Base-by-base conservation (phyloP, 1,140 invertebrate species). In the Daktulosphaira vitifoliae region DNA sequence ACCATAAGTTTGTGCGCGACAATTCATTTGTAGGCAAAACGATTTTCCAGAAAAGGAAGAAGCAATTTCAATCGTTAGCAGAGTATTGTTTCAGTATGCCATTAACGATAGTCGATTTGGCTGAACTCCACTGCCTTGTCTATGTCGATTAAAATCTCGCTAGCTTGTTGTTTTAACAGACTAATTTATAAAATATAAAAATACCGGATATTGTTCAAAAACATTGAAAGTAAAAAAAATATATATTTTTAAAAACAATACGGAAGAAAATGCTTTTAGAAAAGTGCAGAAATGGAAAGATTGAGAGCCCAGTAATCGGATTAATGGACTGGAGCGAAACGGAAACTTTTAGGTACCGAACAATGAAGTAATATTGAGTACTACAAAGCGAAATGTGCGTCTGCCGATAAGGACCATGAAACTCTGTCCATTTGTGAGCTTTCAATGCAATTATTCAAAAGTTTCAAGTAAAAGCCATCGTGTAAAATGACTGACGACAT, bases 271-370 rank as follows among this genome's bases (percentile, higher is more conserved):
- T 18, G 3, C 18, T 33, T 62, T 62, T 46, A 13, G 18, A n/a
- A 25, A 2, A n/a, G 39, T 11, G 39, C 42, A 33, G 20, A 59
- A 42, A 18, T 26, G 22, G 26, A 56, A 56, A 26, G 53, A 56
- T 25, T 42, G 39, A 59, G n/a, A 46, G 25, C 25, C 54, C 16
- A 2, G 54, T 59, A 59, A 59, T 59, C 39, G 18, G 42, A 62
- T 62, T 62, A 62, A 62, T 46, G 39, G 56, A 62, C 56, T 18
- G 56, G 44, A 48, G 44, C 42, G 56, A 29, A n/a, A 48, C 56
- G 42, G 42, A 62, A 62, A 62, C 42, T 62, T 48, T 62, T n/a
- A 39, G 26, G 13, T n/a, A 25, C 9, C n/a, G 42, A 48, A 62
- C 42, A 48, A 22, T 15, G 54, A 13, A 44, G 38, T 59, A 23